A percentile compares a stretch with the other conserved stretches of the same genome.
These are phyloP conservation scores for Uloborus plumipes DNA, from an alignment of 2,888 invertebrate genomes.

Conservation along the genomic window DNA sequence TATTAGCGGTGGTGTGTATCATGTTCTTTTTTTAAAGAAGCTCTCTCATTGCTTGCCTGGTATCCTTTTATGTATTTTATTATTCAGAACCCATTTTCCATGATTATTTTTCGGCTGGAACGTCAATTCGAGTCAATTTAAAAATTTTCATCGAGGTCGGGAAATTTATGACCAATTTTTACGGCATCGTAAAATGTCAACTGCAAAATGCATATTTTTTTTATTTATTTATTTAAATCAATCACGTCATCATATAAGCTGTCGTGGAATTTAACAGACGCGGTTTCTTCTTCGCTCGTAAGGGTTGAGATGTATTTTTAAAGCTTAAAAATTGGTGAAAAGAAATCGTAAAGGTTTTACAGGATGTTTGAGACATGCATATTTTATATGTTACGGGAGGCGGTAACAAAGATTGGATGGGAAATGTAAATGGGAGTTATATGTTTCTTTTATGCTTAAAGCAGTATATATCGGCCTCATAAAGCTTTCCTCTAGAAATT, in stretches of 20 bases:
- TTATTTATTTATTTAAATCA: too few relatives aligned
- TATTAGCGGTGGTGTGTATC: conserved; percentile 2
- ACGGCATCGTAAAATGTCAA: conserved; percentile 42
- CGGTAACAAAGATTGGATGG: background rate
- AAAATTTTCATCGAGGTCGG: background rate
- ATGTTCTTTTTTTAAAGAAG: conserved; percentile 17
- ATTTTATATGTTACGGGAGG: too few relatives aligned
- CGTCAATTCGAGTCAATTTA: background rate
- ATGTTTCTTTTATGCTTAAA: conserved; percentile 2
- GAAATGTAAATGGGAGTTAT: conserved; percentile 1
- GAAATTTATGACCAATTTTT: conserved; percentile 53
- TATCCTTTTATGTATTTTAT: conserved; percentile 21
- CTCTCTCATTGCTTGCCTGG: background rate
- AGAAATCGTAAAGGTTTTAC: background rate
- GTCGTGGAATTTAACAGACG: too few relatives aligned
- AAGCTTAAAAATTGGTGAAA: background rate
- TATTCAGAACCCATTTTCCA: conserved; percentile 34
- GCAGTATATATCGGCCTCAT: too few relatives aligned
- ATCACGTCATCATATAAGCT: too few relatives aligned
- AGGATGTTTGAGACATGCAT: background rate
- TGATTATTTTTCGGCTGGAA: conserved; percentile 30
- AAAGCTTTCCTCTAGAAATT: too few relatives aligned
- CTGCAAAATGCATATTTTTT: too few relatives aligned
- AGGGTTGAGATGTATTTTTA: too few relatives aligned
- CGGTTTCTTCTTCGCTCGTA: too few relatives aligned